A percentile compares a stretch with the other conserved stretches of the same genome.
Conservation (phyloP, 1,140 invertebrate species). For the Zelostemma sp. region DNA sequence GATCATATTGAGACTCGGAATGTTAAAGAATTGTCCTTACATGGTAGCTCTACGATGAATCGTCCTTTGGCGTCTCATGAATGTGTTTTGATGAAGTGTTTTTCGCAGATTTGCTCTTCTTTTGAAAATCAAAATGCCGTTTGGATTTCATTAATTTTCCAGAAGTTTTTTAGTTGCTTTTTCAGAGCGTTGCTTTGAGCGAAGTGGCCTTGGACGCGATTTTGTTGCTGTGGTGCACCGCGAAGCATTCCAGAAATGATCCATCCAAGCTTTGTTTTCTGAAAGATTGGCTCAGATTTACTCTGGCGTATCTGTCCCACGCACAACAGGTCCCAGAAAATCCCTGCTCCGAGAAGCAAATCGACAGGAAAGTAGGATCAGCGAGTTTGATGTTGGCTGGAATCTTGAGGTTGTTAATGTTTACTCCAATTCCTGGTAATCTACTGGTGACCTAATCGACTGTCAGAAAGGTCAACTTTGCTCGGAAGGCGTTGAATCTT, state of each 20-base stretch:
- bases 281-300: conserved; percentile 8
- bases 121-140: not conserved
- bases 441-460: not conserved
- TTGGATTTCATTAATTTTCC: conserved; percentile 7
- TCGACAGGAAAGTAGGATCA: conserved; percentile 3
- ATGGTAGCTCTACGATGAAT: conserved; percentile 14
- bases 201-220: not conserved
- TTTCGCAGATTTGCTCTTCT: conserved; percentile 17
- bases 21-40: conserved; percentile 4
- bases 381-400: not conserved
- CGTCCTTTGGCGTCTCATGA: not conserved
- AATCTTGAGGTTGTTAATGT: not conserved
- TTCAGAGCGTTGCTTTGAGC: not conserved
- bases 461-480: not conserved
- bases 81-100: conserved; percentile 9
- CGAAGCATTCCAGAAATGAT: conserved; percentile 3
- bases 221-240: not conserved
- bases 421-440: not conserved
- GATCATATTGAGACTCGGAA: conserved; percentile 14
- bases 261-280: conserved; percentile 23
- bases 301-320: conserved; percentile 7
- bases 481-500: not conserved
- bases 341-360: not conserved
- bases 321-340: conserved; percentile 16
- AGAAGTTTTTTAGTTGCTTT: conserved; percentile 18